Conservation (phyloP, 1,140 invertebrate species). For the Nephotettix cincticeps region DNA sequence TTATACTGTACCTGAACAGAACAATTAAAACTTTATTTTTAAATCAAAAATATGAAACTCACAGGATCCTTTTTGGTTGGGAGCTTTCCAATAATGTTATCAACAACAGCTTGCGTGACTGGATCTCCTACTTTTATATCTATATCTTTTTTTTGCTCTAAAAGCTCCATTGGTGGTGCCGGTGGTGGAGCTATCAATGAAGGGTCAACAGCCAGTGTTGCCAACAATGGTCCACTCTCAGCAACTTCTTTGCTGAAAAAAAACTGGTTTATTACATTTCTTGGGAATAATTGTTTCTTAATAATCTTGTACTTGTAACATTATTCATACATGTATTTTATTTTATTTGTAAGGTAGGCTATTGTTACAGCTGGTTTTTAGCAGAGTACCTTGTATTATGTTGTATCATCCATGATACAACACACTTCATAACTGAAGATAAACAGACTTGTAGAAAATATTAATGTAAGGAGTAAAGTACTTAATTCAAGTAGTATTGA, state of each 20-base stretch:
- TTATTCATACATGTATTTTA: neutral
- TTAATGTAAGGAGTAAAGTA: too few species aligned
- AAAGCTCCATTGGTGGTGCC: neutral
- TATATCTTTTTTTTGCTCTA: neutral
- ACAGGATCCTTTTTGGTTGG: slow-evolving; percentile 51
- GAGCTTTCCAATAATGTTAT: slow-evolving; percentile 55
- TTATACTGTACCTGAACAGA: neutral
- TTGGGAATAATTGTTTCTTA: neutral
- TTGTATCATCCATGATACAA: too few species aligned
- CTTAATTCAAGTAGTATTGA: too few species aligned
- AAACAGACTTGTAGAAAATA: too few species aligned
- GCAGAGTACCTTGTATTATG: too few species aligned
- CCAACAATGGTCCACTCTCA: slow-evolving; percentile 25
- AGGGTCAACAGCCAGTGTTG: slow-evolving; percentile 22
- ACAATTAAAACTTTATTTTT: neutral
- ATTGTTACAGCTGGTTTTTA: neutral
- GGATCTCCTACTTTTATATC: slow-evolving; percentile 45
- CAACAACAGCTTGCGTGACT: slow-evolving; percentile 53
- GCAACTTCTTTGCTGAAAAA: slow-evolving; percentile 30
- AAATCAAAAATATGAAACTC: neutral
- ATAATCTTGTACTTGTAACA: neutral
- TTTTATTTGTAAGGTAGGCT: neutral
- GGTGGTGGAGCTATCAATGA: slow-evolving; percentile 25
- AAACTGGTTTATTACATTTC: neutral
- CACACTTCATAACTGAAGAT: too few species aligned